A percentile compares a stretch with the other conserved stretches of the same genome.
Conservation (phyloP, 2,113 vertebrate species). For the Argyrosomus japonicus region DNA sequence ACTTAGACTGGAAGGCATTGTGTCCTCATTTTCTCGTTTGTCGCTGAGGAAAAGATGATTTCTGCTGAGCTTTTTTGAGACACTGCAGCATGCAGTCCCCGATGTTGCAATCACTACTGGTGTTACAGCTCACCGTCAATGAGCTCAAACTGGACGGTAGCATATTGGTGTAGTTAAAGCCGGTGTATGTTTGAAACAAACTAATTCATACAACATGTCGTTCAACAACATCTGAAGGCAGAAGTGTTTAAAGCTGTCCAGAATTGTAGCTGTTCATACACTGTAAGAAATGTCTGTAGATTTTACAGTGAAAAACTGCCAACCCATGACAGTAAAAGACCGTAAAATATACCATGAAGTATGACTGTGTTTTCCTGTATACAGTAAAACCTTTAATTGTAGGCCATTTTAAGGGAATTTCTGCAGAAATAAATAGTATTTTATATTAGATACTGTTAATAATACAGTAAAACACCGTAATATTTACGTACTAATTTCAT, state of each 20-base stretch:
- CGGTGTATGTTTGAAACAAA: background rate
- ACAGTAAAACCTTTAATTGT: too few relatives aligned
- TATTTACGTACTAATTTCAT: too few relatives aligned
- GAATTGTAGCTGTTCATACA: too few relatives aligned
- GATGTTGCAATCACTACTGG: background rate
- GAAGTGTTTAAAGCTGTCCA: background rate
- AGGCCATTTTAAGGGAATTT: too few relatives aligned
- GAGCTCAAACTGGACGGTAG: background rate
- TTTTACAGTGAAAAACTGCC: too few relatives aligned
- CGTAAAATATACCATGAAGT: too few relatives aligned
- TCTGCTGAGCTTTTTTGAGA: slow-evolving; percentile 16
- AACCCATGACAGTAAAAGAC: too few relatives aligned
- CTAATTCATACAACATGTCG: background rate
- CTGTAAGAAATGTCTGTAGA: too few relatives aligned
- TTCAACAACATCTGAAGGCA: background rate
- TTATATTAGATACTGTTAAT: too few relatives aligned
- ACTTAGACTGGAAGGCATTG: background rate
- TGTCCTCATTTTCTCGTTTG: slow-evolving; percentile 32
- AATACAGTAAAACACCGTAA: too few relatives aligned
- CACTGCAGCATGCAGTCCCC: background rate
- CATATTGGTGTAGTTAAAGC: background rate
- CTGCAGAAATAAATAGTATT: too few relatives aligned
- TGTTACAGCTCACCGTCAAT: background rate
- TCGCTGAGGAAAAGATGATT: background rate
- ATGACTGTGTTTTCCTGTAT: too few relatives aligned